These are phyloP conservation scores for Lacanobia wlatinum DNA, from an alignment of 2,888 invertebrate genomes.

Conservation along the genomic window DNA sequence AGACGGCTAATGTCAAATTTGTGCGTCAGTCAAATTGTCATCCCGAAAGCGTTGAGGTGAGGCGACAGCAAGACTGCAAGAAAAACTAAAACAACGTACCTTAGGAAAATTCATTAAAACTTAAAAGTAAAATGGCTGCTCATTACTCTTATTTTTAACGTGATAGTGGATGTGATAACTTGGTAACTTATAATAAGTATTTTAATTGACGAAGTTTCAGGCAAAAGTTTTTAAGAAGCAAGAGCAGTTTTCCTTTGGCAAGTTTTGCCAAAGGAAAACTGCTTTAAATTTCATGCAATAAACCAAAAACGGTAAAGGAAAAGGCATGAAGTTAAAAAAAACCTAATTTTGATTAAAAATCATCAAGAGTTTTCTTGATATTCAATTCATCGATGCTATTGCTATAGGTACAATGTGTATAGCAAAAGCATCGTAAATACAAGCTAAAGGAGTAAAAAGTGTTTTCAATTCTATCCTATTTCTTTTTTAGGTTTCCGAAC, in stretches of 20 bases:
- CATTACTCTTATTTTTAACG: background rate
- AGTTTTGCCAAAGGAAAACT: too few relatives aligned
- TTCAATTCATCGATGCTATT: too few relatives aligned
- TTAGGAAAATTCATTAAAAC: background rate
- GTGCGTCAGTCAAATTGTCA: slow-evolving; percentile 28
- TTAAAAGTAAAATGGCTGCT: background rate
- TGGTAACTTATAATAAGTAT: slow-evolving; percentile 8
- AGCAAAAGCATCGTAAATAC: too few relatives aligned
- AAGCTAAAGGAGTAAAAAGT: too few relatives aligned
- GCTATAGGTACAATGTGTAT: too few relatives aligned
- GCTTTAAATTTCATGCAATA: slow-evolving; percentile 4
- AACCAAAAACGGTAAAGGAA: background rate
- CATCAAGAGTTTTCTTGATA: too few relatives aligned
- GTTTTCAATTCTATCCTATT: too few relatives aligned
- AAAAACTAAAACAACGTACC: background rate
- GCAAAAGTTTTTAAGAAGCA: slow-evolving; percentile 10
- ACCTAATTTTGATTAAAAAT: too few relatives aligned
- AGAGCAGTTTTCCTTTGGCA: background rate
- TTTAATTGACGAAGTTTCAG: slow-evolving; percentile 25
- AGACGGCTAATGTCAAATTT: slow-evolving; percentile 28
- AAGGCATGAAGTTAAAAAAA: background rate
- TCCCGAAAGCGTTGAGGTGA: background rate
- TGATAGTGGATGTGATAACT: slow-evolving; percentile 20
- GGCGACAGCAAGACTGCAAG: background rate
- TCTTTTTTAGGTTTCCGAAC: too few relatives aligned